These are phyloP conservation scores for Carollia perspicillata DNA, from an alignment of 2,113 vertebrate genomes.

Conservation along the genomic window DNA sequence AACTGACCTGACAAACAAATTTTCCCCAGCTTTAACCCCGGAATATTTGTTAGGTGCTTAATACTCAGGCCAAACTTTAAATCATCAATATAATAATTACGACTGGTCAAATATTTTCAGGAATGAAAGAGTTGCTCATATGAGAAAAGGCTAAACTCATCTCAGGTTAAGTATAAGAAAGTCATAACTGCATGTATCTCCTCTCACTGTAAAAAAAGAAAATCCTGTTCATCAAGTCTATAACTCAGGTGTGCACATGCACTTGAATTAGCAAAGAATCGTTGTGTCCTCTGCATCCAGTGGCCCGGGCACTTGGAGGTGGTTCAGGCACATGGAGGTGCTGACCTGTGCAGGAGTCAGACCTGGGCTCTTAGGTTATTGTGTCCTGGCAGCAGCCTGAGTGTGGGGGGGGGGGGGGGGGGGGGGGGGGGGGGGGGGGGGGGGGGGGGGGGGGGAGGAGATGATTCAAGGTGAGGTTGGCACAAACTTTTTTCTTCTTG, in stretches of 20 bases:
- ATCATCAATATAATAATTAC: neutral
- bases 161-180: neutral
- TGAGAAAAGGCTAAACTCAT: neutral
- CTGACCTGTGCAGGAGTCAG: neutral
- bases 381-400: neutral
- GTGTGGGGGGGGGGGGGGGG: rapidly evolving
- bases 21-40: neutral
- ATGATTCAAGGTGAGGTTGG: neutral
- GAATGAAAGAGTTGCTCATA: neutral
- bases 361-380: neutral
- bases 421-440: rapidly evolving
- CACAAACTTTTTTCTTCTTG: neutral
- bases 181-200: neutral
- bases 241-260: neutral
- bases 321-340: too few relatives aligned
- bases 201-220: neutral
- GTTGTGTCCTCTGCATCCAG: neutral
- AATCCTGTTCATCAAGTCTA: neutral
- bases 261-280: neutral
- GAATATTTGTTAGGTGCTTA: neutral
- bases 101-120: neutral
- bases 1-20: neutral
- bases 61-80: neutral
- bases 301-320: rapidly evolving
- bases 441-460: rapidly evolving